Base-by-base conservation (phyloP, 2,797 vertebrate species). In the Sebastolobus altivelis region DNA sequence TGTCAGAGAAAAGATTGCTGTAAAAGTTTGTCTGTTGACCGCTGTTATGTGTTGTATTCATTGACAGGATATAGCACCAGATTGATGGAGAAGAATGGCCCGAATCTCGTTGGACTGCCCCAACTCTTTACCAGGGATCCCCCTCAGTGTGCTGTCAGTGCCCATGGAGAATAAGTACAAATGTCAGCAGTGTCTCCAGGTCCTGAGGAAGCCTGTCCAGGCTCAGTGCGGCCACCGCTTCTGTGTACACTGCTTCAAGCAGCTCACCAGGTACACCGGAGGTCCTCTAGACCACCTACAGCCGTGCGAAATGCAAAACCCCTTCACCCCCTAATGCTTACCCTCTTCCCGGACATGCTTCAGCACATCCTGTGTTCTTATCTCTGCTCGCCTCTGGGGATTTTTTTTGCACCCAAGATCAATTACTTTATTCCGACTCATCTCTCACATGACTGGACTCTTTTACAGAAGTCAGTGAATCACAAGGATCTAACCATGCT, bases 201-300 rank as follows among this genome's bases (percentile, higher is more conserved):
- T 99, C 29, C 84, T 99, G 66, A 95, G 99, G 89, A 95, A 96
- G 82, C 98, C 99, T 0, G 97, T 97, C 82, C 99, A 99, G 93
- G 99, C 98, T 0, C 97, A 98, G 92, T 99, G 99, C 0, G 98
- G 99, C 20, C 99, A 99, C 79, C 97, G 99, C 66, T 99, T 98
- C 95, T 99, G 98, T 81, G 97, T 96, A 7, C 96, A 92, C 83
- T 99, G 98, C 84, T 96, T 98, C 88, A 97, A 94, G 80, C 96
- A 95, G 90, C 97, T 99, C 74, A 97, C 98, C 92, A 98, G 98
- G 98, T 99, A 95, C 80, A 89, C 76, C 5, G 75, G 85, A 79
- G 70, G 74, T 84, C 87, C 54, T 88, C 66, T n/a, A 49, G 63
- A 87, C 82, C 88, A 65, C 59, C 76, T 11, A 65, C 80, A 58